Conservation (phyloP, 92 coral and sea anemone species). For the Palythoa heliodiscus region DNA sequence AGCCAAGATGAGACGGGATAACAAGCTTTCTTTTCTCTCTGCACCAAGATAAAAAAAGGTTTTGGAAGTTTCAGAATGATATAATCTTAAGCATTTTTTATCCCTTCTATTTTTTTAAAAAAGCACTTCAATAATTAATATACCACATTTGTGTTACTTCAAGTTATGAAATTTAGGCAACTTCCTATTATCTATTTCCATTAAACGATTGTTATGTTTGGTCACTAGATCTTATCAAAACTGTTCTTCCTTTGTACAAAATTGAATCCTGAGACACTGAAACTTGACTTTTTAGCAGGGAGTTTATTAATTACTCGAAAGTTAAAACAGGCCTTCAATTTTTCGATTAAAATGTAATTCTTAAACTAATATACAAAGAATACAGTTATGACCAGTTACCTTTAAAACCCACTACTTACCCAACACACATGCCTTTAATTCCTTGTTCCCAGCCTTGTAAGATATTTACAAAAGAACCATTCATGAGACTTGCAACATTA, state of each 20-base stretch:
- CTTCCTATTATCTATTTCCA: no score
- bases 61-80: background rate
- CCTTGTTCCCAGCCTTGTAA: conserved; percentile 95
- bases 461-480: background rate
- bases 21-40: conserved; percentile 91
- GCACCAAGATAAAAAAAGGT: background rate
- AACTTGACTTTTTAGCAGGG: no score
- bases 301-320: no score
- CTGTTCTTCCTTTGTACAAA: no score
- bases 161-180: no score
- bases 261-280: no score
- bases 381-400: background rate
- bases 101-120: background rate
- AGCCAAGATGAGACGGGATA: conserved; percentile 95
- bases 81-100: background rate
- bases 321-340: no score
- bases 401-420: conserved; percentile 56
- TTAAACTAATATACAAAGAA: background rate
- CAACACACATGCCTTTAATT: conserved; percentile 94
- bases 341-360: background rate
- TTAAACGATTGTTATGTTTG: no score
- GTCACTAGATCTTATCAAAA: no score
- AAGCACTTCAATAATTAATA: no score
- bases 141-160: no score
- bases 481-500: conserved; percentile 7